A percentile compares a stretch with the other conserved stretches of the same genome.
phyloP scores from a whole-genome alignment of 1,140 invertebrate genomes.

The Lordiphosa stackelbergi region DNA sequence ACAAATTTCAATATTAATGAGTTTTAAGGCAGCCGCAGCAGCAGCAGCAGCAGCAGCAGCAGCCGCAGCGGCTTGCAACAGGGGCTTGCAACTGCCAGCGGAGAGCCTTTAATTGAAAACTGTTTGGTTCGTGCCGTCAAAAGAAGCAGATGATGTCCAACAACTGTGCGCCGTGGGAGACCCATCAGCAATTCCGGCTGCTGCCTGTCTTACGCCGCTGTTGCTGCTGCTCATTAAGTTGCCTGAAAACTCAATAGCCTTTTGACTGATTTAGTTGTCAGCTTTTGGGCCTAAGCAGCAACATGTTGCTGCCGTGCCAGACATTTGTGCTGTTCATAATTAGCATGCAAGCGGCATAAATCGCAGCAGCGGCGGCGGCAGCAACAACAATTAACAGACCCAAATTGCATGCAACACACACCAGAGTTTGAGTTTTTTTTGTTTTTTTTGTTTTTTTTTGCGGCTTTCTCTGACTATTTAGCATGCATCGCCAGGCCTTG shows the following conservation, averaged over 20 bases:
- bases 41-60: conserved; percentile 15
- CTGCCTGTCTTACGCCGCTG: conserved; percentile 55
- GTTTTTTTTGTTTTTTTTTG: conserved; percentile 9
- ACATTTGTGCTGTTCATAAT: conserved; percentile 41
- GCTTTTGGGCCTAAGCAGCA: conserved; percentile 20
- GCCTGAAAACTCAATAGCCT: conserved; percentile 66
- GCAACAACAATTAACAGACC: conserved; percentile 72
- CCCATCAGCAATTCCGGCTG: conserved; percentile 20
- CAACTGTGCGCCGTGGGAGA: conserved; percentile 62
- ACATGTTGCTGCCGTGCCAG: conserved; percentile 41
- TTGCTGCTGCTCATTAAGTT: conserved; percentile 63
- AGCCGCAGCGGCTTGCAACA: conserved; percentile 3
- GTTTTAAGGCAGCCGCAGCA: conserved; percentile 53
- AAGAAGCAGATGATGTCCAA: conserved; percentile 34
- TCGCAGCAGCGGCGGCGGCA: conserved; percentile 41
- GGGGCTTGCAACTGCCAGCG: conserved; percentile 24
- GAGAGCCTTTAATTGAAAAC: conserved; percentile 64
- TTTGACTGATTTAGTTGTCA: conserved; percentile 74
- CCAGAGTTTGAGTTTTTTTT: conserved; percentile 12
- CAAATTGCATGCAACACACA: conserved; percentile 72
- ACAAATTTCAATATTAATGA: conserved; percentile 76
- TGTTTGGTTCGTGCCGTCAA: conserved; percentile 47
- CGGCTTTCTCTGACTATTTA: conserved; percentile 59
- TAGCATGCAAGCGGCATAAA: conserved; percentile 74
- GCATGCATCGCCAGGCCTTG: conserved; percentile 62